Evolutionary conservation across 2,888 invertebrate species (phyloP).

Genomic region (Ophion obscuratus): DNA sequence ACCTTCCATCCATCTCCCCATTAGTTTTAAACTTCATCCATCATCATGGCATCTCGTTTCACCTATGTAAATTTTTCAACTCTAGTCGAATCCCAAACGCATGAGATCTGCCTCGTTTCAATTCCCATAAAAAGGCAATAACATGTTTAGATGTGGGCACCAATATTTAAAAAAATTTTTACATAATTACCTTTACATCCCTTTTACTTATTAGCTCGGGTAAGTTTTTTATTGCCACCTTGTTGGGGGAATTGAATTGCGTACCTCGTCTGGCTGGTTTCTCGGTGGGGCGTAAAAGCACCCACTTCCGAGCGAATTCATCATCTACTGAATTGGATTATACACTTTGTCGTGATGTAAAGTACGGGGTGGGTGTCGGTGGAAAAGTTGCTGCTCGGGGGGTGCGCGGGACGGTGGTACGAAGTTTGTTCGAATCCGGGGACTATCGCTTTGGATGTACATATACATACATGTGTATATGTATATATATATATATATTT

Average conservation of each 20-base stretch:
- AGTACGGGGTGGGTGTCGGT: constrained; percentile 1
- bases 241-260: not conserved
- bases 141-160: too few species aligned
- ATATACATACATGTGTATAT: not conserved
- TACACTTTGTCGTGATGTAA: constrained; percentile 21
- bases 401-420: constrained; percentile 4
- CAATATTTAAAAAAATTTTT: not conserved
- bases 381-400: not conserved
- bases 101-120: too few species aligned
- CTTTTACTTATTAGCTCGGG: not conserved
- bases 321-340: constrained; percentile 20
- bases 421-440: constrained; percentile 43
- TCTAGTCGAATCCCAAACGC: too few species aligned
- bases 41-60: too few species aligned
- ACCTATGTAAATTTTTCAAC: too few species aligned
- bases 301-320: constrained; percentile 22
- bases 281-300: not conserved
- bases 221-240: not conserved
- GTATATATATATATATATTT: too few species aligned
- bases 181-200: not conserved
- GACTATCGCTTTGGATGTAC: constrained; percentile 19
- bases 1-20: not conserved
- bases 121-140: too few species aligned
- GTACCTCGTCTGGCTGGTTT: not conserved
- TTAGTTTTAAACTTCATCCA: not conserved